Evolutionary conservation across 2,797 vertebrate species (phyloP).

Genomic region (Coregonus suidteri): DNA sequence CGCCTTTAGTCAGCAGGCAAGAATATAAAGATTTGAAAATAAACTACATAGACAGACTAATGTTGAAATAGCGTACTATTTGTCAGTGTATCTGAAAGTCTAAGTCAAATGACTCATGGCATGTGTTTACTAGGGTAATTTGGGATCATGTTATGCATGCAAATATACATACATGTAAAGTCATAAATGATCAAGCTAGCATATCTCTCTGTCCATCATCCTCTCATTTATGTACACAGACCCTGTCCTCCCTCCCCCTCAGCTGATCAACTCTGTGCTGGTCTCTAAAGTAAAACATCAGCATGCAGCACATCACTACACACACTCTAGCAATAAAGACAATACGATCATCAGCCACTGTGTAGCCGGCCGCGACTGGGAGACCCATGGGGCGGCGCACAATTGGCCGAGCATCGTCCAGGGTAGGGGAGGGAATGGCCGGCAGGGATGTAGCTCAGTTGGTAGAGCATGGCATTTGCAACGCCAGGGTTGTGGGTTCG

Average conservation of each 20-base stretch:
- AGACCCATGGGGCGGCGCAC: too few relatives aligned
- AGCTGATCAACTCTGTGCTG: slow-evolving; percentile 43
- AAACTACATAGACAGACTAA: not conserved
- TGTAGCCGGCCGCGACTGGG: not conserved
- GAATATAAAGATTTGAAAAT: not conserved
- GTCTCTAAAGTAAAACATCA: slow-evolving; percentile 10
- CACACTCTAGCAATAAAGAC: not conserved
- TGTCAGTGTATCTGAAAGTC: not conserved
- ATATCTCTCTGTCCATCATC: slow-evolving; percentile 15
- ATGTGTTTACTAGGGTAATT: not conserved
- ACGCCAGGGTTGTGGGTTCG: too few relatives aligned
- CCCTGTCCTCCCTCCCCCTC: slow-evolving; percentile 43
- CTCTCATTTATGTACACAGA: not conserved
- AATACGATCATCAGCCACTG: not conserved
- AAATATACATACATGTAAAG: not conserved
- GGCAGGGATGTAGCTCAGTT: too few relatives aligned
- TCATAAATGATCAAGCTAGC: not conserved
- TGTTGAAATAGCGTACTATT: too few relatives aligned
- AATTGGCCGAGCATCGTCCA: too few relatives aligned
- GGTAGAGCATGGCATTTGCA: too few relatives aligned
- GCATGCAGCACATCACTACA: slow-evolving; percentile 8
- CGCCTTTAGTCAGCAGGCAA: not conserved
- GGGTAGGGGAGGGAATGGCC: too few relatives aligned
- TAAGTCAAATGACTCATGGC: not conserved
- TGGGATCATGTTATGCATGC: not conserved